Conservation (phyloP, 1,140 invertebrate species). For the Brachionus sp. region DNA sequence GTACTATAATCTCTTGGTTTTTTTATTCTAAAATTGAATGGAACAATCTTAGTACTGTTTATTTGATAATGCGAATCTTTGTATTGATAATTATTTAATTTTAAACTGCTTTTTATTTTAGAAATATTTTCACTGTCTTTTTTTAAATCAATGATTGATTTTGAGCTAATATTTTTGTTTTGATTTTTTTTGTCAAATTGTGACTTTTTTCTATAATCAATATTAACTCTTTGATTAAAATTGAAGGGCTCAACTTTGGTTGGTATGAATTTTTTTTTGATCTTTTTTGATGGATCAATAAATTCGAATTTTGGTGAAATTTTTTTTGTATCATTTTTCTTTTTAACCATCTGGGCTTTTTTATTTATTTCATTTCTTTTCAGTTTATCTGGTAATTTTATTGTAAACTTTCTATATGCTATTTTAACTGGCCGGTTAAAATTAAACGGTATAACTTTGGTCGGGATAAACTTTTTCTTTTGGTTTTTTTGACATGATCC, state of each 20-base stretch:
- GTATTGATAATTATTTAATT: no score
- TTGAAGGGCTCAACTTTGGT: neutral
- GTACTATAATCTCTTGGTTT: constrained; percentile 3
- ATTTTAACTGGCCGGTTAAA: neutral
- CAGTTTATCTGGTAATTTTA: neutral
- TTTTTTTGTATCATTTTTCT: neutral
- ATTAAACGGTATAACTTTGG: neutral
- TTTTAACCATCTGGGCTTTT: neutral
- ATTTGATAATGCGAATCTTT: neutral
- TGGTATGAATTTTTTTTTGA: neutral
- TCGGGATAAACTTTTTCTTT: neutral
- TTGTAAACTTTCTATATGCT: neutral
- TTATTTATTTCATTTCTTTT: neutral
- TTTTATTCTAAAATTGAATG: neutral
- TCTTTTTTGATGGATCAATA: neutral
- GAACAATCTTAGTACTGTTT: neutral
- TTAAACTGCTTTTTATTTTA: neutral
- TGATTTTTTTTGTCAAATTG: neutral
- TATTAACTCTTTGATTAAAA: neutral
- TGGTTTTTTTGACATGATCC: no score
- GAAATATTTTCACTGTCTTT: neutral
- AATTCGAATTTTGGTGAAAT: neutral
- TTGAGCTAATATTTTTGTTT: neutral
- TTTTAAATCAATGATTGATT: no score
- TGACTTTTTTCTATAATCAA: neutral